phyloP scores from a whole-genome alignment of 2,888 invertebrate species.

The Acanthosepion lycidas region DNA sequence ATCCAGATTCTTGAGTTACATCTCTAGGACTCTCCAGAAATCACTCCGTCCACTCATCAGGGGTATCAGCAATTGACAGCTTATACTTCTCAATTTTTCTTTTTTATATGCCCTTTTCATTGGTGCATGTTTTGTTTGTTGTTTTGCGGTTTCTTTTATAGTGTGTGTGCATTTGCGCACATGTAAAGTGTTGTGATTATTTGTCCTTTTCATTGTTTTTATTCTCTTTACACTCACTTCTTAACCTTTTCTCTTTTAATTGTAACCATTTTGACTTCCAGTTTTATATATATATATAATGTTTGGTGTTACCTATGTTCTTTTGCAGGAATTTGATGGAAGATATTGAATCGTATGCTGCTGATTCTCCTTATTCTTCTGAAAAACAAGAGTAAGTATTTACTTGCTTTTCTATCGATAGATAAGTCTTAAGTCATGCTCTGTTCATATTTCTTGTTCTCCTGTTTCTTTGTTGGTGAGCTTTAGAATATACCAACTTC shows the following conservation, averaged over 20 bases:
- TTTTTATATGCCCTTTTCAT: too few species aligned
- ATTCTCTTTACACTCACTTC: background rate
- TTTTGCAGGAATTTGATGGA: slow-evolving; percentile 81
- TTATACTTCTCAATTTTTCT: too few species aligned
- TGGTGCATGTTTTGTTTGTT: too few species aligned
- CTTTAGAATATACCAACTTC: too few species aligned
- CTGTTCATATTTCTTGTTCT: background rate
- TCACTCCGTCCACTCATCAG: too few species aligned
- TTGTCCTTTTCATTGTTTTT: background rate
- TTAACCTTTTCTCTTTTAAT: too few species aligned
- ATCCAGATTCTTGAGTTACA: too few species aligned
- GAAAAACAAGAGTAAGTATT: slow-evolving; percentile 51
- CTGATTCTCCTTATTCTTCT: slow-evolving; percentile 82
- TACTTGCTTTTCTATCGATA: background rate
- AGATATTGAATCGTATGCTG: slow-evolving; percentile 90
- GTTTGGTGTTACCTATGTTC: background rate
- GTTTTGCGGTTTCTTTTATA: too few species aligned
- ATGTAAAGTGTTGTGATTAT: too few species aligned
- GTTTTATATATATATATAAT: background rate
- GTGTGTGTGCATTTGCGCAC: too few species aligned
- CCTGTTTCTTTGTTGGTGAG: background rate
- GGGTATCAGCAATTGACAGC: too few species aligned
- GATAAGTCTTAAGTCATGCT: background rate
- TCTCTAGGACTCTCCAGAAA: too few species aligned
- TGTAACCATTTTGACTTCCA: background rate